Evolutionary conservation across 1,140 invertebrate genomes (phyloP).

Genomic region (Sesamia nonagrioides): DNA sequence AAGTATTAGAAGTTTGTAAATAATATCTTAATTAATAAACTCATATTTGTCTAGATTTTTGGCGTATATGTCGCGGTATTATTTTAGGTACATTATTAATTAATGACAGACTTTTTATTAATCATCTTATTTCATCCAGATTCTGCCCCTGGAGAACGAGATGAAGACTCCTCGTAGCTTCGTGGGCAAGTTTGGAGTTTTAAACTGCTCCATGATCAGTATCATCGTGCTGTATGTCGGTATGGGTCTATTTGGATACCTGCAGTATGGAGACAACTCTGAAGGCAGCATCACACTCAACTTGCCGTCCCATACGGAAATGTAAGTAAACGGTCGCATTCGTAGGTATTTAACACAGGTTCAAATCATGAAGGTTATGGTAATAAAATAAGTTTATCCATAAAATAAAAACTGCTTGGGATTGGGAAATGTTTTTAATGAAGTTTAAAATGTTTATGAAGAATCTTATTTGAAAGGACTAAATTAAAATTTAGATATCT

Average conservation of each 20-base stretch:
- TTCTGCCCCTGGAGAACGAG: constrained; percentile 95
- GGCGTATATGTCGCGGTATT: too few species aligned
- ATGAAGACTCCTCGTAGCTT: constrained; percentile 93
- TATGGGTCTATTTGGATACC: constrained; percentile 94
- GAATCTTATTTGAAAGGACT: too few species aligned
- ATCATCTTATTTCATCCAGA: constrained; percentile 86
- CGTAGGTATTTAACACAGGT: not conserved
- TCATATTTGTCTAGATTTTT: too few species aligned
- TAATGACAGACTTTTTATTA: not conserved
- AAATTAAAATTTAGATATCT: too few species aligned
- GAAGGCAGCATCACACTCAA: constrained; percentile 92
- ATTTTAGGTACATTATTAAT: too few species aligned
- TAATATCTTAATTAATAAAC: too few species aligned
- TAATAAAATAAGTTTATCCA: too few species aligned
- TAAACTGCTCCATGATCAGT: constrained; percentile 92
- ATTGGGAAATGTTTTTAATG: too few species aligned
- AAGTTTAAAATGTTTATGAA: too few species aligned
- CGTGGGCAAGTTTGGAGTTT: constrained; percentile 90
- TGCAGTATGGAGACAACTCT: constrained; percentile 90
- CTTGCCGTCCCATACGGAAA: constrained; percentile 88
- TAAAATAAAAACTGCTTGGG: too few species aligned
- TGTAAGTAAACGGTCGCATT: constrained; percentile 81
- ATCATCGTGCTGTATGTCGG: constrained; percentile 92
- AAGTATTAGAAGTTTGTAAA: too few species aligned
- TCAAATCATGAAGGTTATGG: too few species aligned